Conservation (phyloP, 2,113 vertebrate species). For the Calyptomena viridis region DNA sequence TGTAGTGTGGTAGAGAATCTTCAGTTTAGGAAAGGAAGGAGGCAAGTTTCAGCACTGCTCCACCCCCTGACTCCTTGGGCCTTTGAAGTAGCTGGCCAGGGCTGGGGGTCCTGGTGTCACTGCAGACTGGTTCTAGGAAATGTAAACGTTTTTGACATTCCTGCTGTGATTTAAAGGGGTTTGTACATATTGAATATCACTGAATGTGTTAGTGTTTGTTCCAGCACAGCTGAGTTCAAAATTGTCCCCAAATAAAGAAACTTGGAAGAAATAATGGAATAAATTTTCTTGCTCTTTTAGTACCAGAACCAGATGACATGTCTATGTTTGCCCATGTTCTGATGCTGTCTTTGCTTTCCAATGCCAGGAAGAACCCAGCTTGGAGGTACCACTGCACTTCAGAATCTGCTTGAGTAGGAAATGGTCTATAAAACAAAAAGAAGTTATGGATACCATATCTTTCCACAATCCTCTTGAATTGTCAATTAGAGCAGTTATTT, state of each 20-base stretch:
- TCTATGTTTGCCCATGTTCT: background rate
- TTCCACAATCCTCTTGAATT: background rate
- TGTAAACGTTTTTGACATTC: background rate
- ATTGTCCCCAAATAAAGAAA: background rate
- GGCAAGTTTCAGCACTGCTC: background rate
- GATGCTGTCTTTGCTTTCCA: background rate
- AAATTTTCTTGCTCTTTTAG: background rate
- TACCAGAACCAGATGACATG: background rate
- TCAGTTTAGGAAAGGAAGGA: background rate
- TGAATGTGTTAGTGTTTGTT: background rate
- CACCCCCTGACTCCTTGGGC: rapidly evolving
- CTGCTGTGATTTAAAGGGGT: background rate
- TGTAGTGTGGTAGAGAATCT: background rate
- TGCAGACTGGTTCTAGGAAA: background rate
- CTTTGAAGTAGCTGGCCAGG: background rate
- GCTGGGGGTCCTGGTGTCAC: background rate
- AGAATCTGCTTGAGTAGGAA: background rate
- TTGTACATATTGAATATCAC: background rate
- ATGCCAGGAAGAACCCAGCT: background rate
- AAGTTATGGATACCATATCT: background rate
- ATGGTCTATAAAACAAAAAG: background rate
- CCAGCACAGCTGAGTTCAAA: background rate
- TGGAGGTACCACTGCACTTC: background rate
- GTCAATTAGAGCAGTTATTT: background rate
- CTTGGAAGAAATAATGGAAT: background rate